Percentiles rank a stretch among this genome's conserved stretches.
Conservation (phyloP, 2,113 vertebrate species). For the Otis tarda region DNA sequence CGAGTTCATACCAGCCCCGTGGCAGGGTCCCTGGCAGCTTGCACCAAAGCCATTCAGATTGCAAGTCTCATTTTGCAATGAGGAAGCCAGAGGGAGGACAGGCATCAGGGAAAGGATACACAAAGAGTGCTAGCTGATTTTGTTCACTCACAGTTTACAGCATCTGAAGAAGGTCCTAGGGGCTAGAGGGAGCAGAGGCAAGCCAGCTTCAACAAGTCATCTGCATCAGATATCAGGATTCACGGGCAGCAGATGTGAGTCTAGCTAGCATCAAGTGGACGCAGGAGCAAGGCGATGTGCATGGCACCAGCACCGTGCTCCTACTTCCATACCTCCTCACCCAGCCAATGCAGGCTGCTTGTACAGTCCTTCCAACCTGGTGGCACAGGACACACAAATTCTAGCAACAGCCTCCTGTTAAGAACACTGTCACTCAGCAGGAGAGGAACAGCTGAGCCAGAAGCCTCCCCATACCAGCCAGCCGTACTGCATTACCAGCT, state of each 20-base stretch:
- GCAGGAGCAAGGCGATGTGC: not conserved
- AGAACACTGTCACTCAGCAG: not conserved
- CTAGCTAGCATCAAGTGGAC: not conserved
- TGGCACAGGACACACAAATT: not conserved
- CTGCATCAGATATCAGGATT: not conserved
- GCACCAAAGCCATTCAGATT: not conserved
- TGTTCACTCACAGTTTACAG: not conserved
- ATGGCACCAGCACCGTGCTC: not conserved
- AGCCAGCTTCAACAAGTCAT: not conserved
- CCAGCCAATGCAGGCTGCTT: not conserved
- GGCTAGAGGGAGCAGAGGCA: not conserved
- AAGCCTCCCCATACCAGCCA: not conserved
- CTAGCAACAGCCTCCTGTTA: not conserved
- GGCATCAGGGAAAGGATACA: not conserved
- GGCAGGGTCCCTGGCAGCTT: not conserved
- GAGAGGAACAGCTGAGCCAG: not conserved
- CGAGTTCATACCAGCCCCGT: fast-evolving
- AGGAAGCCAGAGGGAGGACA: not conserved
- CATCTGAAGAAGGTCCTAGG: not conserved
- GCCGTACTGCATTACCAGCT: not conserved
- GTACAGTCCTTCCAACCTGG: not conserved
- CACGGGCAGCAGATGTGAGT: fast-evolving
- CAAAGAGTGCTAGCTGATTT: not conserved
- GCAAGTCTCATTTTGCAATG: not conserved
- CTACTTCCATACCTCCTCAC: not conserved